phyloP scores from a whole-genome alignment of 2,113 vertebrate genomes.

The Hippocampus barbouri region DNA sequence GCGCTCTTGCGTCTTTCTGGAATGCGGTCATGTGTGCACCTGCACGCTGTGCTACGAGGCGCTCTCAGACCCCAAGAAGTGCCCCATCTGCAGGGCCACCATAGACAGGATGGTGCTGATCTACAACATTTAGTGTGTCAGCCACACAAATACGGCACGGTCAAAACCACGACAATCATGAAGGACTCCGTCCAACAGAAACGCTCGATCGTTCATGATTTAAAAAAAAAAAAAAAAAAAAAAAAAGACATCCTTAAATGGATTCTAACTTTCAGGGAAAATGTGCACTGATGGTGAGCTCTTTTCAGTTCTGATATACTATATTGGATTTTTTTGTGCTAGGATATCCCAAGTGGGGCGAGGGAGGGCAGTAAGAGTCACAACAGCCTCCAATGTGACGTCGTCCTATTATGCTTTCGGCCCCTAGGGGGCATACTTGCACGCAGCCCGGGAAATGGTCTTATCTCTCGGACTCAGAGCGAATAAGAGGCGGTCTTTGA shows the following conservation, averaged over 20 bases:
- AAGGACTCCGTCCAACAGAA: background rate
- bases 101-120: slow-evolving; percentile 81
- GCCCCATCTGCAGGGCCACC: slow-evolving; percentile 83
- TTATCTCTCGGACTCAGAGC: background rate
- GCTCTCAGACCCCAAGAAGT: slow-evolving; percentile 78
- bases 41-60: slow-evolving; percentile 78
- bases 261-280: background rate
- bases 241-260: background rate
- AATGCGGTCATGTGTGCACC: slow-evolving; percentile 89
- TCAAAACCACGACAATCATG: background rate
- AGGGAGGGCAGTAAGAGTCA: background rate
- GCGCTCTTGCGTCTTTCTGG: slow-evolving; percentile 84
- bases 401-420: background rate
- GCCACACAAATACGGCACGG: background rate
- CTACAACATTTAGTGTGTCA: slow-evolving; percentile 59
- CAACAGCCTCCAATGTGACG: background rate
- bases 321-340: background rate
- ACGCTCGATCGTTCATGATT: background rate
- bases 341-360: background rate
- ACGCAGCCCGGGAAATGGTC: background rate
- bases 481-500: too few species aligned
- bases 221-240: background rate
- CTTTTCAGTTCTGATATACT: background rate
- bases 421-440: background rate
- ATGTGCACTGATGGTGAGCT: background rate